Evolutionary conservation across 2,113 vertebrate genomes (phyloP), one percentile per base, ranked within the genome.

Genomic region (Hippopotamus amphibius): DNA sequence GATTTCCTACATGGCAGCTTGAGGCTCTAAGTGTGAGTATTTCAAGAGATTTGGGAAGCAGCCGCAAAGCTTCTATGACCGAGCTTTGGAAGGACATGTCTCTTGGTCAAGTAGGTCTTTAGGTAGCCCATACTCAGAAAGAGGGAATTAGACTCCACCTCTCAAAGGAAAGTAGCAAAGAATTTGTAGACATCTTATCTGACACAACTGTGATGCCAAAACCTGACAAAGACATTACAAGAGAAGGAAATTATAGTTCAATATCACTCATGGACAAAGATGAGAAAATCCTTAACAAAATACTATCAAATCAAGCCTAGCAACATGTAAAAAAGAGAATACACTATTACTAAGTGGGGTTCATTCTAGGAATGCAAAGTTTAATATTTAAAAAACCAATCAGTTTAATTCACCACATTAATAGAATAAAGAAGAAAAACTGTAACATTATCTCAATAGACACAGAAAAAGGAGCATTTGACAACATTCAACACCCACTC

Each of bases 401-500:
- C 66, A 30, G 79, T 96, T 97, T 79, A 88, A 96, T 89, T 94
- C 17, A 83, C 4, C 10, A 55, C 37, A 92, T 97, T 95, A 89
- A 86, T 24, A 97, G 66, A 96, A 77, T 86, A 84, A 95, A 93
- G 53, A 10, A 57, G 28, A 81, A 84, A 80, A 91, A 15, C 12
- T 19, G 14, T 76, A 91, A 69, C 17, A 57, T 85, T 14, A 76
- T 83, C 71, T 95, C n/a, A 84, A 88, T 33, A 79, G 81, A 80
- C 77, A 50, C 15, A 93, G 63, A 43, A 89, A 88, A 85, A 85
- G 21, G 37, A 61, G 33, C 22, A 72, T 71, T 65, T 79, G 79
- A 74, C 28, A 90, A 96, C 90, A 95, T 74, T 59, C 57, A 90
- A n/a, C 46, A 83, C 33, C 16, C 50, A 69, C 53, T 96, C 33